Evolutionary conservation across 2,797 vertebrate species (phyloP), one percentile per base, ranked within the genome.

Genomic region (Cetoscarus ocellatus): DNA sequence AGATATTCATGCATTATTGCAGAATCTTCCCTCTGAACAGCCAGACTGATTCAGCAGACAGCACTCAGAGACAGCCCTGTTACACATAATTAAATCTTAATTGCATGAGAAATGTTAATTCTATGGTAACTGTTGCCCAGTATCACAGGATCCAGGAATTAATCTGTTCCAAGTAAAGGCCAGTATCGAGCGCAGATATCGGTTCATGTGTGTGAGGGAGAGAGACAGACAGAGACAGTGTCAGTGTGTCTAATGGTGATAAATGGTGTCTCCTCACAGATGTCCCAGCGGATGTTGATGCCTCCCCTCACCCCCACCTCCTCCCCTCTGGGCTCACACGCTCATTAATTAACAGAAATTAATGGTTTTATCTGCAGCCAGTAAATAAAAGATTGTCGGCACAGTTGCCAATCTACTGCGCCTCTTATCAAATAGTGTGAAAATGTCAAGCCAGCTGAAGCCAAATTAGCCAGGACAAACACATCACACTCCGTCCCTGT

Each of bases 261-360:
- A 82, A 93, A 94, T 91, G 77, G 86, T 68, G 49, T 83, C 74
- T 88, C 84, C 68, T 77, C 52, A 44, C 67, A 45, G 49, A 75
- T 80, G 78, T 93, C 88, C 83, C 89, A 75, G 71, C 19, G 82
- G 90, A 89, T 86, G 87, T 77, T 86, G 80, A 81, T 86, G 79
- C 83, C 76, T 75, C 75, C 75, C 65, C 70, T 73, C 77, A 57
- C 51, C n/a, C 36, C 45, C 64, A 69, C 51, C 82, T 86, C 82
- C 68, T 75, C 58, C 70, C 80, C 86, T 85, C 83, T 75, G 70
- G 80, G 84, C 88, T 82, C 80, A 82, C 70, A 89, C 82, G 79
- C 86, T 91, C 88, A 92, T 94, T 93, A 91, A 94, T 94, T 92
- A 93, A 86, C 79, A 82, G 88, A 86, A 94, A 94, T 91, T 88